Evolutionary conservation across 1,140 invertebrate species (phyloP).

Genomic region (Ganaspis sp.): DNA sequence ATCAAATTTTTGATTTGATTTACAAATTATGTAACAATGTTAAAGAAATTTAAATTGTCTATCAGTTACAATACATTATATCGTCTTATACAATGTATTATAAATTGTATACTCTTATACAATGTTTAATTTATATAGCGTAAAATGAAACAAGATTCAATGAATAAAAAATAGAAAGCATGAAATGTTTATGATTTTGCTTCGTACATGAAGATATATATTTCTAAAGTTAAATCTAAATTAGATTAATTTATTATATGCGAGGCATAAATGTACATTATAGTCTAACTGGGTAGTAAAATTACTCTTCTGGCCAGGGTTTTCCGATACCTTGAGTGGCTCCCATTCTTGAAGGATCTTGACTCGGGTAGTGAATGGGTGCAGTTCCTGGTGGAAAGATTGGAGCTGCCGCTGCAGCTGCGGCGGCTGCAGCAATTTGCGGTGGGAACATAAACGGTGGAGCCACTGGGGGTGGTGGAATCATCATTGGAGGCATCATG

Average conservation of each 20-base stretch:
- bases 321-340: slow-evolving; percentile 78
- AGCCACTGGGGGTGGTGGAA: slow-evolving; percentile 77
- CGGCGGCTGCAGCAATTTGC: slow-evolving; percentile 67
- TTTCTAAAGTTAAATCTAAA: background rate
- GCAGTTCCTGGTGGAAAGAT: slow-evolving; percentile 77
- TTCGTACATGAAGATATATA: background rate
- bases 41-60: no score
- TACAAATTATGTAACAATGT: no score
- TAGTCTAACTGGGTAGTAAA: background rate
- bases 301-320: slow-evolving; percentile 73
- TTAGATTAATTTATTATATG: background rate
- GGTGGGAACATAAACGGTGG: slow-evolving; percentile 77
- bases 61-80: no score
- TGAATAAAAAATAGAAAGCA: no score
- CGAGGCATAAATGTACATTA: background rate
- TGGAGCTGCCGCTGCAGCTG: slow-evolving; percentile 64
- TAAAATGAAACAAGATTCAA: no score
- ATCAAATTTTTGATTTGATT: no score
- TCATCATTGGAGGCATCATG: slow-evolving; percentile 76
- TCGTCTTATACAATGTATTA: no score
- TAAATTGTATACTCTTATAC: no score
- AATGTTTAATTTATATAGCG: no score
- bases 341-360: slow-evolving; percentile 94
- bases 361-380: slow-evolving; percentile 93
- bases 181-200: no score